phyloP scores from a whole-genome alignment of 2,888 invertebrate species.

The Cephus nigrinus region DNA sequence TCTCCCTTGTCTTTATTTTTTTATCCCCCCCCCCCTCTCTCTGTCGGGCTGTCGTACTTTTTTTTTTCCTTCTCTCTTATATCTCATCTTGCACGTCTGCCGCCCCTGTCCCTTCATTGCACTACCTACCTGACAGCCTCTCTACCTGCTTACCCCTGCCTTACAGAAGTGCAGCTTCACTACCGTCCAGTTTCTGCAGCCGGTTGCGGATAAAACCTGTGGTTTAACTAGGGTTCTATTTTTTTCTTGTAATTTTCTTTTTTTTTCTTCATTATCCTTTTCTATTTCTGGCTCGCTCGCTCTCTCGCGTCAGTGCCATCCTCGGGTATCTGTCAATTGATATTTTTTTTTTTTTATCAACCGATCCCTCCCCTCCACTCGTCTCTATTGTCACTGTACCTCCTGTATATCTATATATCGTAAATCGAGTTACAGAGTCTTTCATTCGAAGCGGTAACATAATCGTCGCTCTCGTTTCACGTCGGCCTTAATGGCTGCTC shows the following conservation, averaged over 20 bases:
- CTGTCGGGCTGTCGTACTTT: constrained; percentile 14
- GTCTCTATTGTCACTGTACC: neutral
- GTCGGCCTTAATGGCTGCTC: constrained; percentile 30
- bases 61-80: neutral
- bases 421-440: neutral
- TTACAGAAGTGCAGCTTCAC: neutral
- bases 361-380: no score
- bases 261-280: neutral
- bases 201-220: neutral
- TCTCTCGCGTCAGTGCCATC: neutral
- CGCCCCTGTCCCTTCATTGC: neutral
- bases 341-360: neutral
- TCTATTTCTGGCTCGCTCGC: neutral
- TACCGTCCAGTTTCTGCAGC: neutral
- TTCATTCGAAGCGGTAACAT: neutral
- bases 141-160: neutral
- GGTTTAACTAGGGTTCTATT: neutral
- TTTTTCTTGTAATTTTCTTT: constrained; percentile 14
- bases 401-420: neutral
- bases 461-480: neutral
- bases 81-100: neutral
- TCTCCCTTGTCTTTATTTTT: constrained; percentile 5
- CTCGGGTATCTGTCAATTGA: neutral
- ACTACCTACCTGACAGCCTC: neutral
- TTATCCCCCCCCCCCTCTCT: constrained; percentile 18